Base-by-base conservation (phyloP, 1,140 invertebrate species). In the Papilio aristodemus region DNA sequence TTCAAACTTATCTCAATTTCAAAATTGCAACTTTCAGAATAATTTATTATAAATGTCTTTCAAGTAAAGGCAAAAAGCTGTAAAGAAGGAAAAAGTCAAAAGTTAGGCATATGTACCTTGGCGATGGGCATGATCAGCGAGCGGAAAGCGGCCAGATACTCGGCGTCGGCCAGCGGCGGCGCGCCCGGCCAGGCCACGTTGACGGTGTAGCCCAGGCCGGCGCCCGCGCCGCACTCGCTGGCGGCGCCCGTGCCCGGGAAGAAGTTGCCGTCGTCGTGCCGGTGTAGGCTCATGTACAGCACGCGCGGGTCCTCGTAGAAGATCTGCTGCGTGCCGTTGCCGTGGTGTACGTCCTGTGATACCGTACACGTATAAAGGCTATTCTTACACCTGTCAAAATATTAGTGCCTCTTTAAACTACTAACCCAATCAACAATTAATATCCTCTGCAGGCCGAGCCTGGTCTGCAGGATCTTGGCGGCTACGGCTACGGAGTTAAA, bases 401-500 rank as follows among this genome's bases (percentile, higher is more conserved):
- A 46, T 17, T 7, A n/a, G 0, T 13, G 38, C 38, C 14, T 9
- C 14, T 14, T 46, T 14, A 8, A 9, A 17, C 7, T 67, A 78
- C 70, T 66, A 46, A 96, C 95, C 98, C 98, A 99, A 91, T 99
- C 99, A 19, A 99, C 94, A 79, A 99, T 98, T 60, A 99, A 94
- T 87, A 99, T 97, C 90, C 96, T 96, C 77, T 96, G 95, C 39
- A 97, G 92, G 68, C 97, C 95, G 59, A 97, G 93, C 75, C 96
- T 95, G 76, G 97, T 95, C 78, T 97, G 95, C 41, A 99, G 91
- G 66, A 98, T 93, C 83, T 97, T 95, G 36, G 98, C 97, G 25
- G 99, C 98, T 76, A 99, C 97, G 9, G 98, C 98, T n/a, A 99
- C 95, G 41, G 98, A 98, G 93, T 99, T 99, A 92, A 99, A 99